Evolutionary conservation across 1,140 invertebrate species (phyloP).

Genomic region (Drosophila dunni): DNA sequence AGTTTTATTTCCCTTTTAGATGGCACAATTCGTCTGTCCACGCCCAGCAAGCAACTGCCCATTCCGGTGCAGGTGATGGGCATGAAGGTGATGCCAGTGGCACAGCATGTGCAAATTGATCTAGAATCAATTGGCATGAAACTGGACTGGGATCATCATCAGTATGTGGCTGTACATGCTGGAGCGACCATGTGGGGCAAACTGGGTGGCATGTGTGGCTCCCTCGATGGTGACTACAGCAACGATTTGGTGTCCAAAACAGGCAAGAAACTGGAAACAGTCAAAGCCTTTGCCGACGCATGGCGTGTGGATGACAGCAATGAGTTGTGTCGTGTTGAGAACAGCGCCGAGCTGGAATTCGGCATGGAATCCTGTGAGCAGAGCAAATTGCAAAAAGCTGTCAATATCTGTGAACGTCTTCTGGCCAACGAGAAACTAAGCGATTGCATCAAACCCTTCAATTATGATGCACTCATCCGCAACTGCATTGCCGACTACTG

Average conservation of each 20-base stretch:
- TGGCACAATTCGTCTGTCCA: constrained; percentile 86
- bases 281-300: constrained; percentile 85
- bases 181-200: constrained; percentile 90
- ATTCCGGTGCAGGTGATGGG: constrained; percentile 89
- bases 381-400: constrained; percentile 85
- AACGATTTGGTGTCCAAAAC: constrained; percentile 90
- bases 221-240: constrained; percentile 88
- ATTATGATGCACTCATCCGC: constrained; percentile 84
- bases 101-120: constrained; percentile 88
- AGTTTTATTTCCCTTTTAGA: constrained; percentile 63
- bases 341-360: constrained; percentile 68
- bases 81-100: constrained; percentile 89
- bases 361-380: constrained; percentile 70
- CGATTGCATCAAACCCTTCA: constrained; percentile 87
- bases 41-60: constrained; percentile 86
- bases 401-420: constrained; percentile 87
- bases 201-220: constrained; percentile 92
- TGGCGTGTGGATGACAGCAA: constrained; percentile 86
- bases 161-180: constrained; percentile 87
- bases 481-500: constrained; percentile 93
- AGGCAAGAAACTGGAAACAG: constrained; percentile 82
- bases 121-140: constrained; percentile 89
- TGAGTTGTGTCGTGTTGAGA: constrained; percentile 75
- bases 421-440: constrained; percentile 88
- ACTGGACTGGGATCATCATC: constrained; percentile 91